These are phyloP conservation scores for Erpobdella octoculata DNA, from an alignment of 2,888 invertebrate genomes.

Conservation along the genomic window DNA sequence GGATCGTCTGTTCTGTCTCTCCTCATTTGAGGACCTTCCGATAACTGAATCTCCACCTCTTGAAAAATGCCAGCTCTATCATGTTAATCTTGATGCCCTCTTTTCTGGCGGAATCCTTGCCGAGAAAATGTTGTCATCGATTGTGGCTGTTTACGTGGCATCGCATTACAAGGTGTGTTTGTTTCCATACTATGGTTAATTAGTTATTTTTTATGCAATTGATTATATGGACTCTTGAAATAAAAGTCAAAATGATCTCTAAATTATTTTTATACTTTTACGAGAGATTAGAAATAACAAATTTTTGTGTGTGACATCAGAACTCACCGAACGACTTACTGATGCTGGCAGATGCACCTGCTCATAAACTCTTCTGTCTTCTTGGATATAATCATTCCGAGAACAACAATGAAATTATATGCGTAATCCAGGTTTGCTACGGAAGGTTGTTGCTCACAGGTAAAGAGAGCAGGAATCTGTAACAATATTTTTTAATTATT, in stretches of 20 bases:
- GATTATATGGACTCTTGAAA: neutral
- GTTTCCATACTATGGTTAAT: too few species aligned
- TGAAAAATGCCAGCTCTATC: slow-evolving; percentile 67
- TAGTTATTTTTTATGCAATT: neutral
- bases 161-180: slow-evolving; percentile 81
- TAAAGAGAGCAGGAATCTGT: neutral
- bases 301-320: too few species aligned
- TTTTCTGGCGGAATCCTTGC: slow-evolving; percentile 74
- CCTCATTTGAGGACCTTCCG: neutral
- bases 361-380: slow-evolving; percentile 89
- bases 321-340: slow-evolving; percentile 97
- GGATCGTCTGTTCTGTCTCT: slow-evolving; percentile 75
- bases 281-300: slow-evolving; percentile 36
- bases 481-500: neutral
- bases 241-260: neutral
- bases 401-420: neutral
- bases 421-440: slow-evolving; percentile 22
- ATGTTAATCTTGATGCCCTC: slow-evolving; percentile 69
- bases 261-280: neutral
- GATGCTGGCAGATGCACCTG: slow-evolving; percentile 96
- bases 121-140: slow-evolving; percentile 73
- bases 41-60: neutral
- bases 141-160: slow-evolving; percentile 87
- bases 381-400: slow-evolving; percentile 66
- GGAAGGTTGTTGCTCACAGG: neutral